phyloP scores from a whole-genome alignment of 2,888 invertebrate genomes.

The Labia minor region DNA sequence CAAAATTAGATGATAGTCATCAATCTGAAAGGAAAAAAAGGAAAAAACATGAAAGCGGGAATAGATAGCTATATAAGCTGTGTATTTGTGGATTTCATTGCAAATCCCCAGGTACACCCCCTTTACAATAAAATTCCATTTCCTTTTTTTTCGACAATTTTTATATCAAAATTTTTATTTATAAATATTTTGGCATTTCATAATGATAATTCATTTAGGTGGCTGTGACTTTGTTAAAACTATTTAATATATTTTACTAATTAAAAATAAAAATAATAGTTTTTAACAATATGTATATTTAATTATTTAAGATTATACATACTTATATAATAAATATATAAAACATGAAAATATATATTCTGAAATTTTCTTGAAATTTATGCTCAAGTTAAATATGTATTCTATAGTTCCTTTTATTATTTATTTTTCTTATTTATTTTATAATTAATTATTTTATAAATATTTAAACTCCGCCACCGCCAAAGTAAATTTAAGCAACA shows the following conservation, averaged over 20 bases:
- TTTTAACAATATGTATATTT: neutral
- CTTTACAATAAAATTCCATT: too few relatives aligned
- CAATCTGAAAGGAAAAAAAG: neutral
- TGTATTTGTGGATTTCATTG: neutral
- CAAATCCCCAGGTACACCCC: neutral
- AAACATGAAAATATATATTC: neutral
- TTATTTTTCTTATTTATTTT: too few relatives aligned
- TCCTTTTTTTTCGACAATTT: neutral
- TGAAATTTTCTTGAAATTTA: neutral
- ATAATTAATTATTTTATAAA: neutral
- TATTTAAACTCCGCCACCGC: too few relatives aligned
- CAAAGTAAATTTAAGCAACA: neutral
- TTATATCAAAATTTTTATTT: neutral
- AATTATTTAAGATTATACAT: neutral
- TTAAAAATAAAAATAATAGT: neutral
- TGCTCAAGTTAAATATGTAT: neutral
- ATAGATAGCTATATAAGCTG: neutral
- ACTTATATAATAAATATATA: neutral
- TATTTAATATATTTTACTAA: neutral
- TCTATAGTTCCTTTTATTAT: neutral
- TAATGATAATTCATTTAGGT: neutral
- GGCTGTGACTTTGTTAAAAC: neutral
- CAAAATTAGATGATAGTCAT: neutral
- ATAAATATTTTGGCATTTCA: neutral
- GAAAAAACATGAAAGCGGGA: neutral